Base-by-base conservation (phyloP, 1,140 invertebrate species). In the Chlorops oryzae region DNA sequence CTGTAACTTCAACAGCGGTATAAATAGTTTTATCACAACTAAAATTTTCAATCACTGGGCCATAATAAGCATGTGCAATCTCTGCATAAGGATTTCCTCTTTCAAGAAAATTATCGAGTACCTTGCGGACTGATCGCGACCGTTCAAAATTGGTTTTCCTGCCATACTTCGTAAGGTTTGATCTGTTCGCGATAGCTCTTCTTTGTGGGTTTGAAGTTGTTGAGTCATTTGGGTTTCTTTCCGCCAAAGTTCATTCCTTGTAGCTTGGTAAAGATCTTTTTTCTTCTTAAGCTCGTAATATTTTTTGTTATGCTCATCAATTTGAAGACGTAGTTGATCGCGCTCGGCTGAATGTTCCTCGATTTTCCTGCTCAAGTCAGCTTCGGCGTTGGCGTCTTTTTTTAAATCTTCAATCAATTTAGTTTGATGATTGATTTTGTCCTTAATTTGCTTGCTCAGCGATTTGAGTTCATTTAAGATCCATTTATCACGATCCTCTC, bases 1-100 rank as follows among this genome's bases (percentile, higher is more conserved):
- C 96, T 12, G 96, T 99, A 0, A 99, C 96, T 80, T 99, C 97
- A 2, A 99, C 94, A 56, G 95, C 96, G 24, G 95, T 98, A 63
- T 96, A 97, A 61, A 98, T 98, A 45, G 88, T 90, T 63, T 96
- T 92, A 55, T 97, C 93, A 69, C 93, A 97, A 56, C 93, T 88
- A 70, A 99, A 96, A 68, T 97, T 96, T 74, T 99, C 96, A 59
- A 99, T 97, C 2, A 99, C 87, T 2, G 92, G 90, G 1, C 96
- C 96, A 67, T 91, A 92, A 68, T 98, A 98, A 48, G 90, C 85
- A 27, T 85, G 80, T 0, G 86, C 87, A 63, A 96, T 88, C 46
- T 95, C 86, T 20, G 82, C 85, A 68, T 81, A 82, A 42, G 82
- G 77, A 4, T 88, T 89, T 5, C 81, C 87, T 40, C 81, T 77